Conservation (phyloP, 2,888 invertebrate species). For the Tortrix viridana region DNA sequence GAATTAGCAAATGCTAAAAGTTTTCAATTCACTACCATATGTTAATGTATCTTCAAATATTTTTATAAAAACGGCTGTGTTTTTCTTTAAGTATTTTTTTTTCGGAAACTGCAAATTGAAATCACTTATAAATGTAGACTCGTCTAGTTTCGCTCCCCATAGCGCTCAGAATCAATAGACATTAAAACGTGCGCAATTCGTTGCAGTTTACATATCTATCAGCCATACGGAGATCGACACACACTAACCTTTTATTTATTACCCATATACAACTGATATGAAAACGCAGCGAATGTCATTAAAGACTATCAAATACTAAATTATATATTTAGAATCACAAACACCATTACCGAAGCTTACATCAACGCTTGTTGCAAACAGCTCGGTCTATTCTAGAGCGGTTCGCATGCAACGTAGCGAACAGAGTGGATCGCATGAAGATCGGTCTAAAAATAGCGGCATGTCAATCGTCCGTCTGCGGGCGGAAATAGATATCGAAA, state of each 20-base stretch:
- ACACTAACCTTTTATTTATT: too few species aligned
- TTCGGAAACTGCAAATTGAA: too few species aligned
- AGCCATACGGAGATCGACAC: too few species aligned
- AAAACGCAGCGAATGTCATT: conserved; percentile 3
- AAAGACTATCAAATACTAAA: conserved; percentile 8
- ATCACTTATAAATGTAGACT: too few species aligned
- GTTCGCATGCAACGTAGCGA: conserved; percentile 15
- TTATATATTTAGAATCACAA: conserved; percentile 11
- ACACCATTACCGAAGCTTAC: conserved; percentile 17
- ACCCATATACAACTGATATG: not conserved
- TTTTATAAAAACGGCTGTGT: too few species aligned
- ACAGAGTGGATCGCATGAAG: conserved; percentile 30
- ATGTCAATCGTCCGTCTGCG: conserved; percentile 66
- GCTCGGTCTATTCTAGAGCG: conserved; percentile 11
- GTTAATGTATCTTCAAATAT: conserved; percentile 2
- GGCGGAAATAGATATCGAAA: conserved; percentile 62
- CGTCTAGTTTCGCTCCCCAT: too few species aligned
- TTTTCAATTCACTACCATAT: conserved; percentile 4
- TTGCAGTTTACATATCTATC: too few species aligned
- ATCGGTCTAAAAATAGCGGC: conserved; percentile 57
- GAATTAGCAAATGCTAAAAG: conserved; percentile 27
- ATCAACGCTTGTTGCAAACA: conserved; percentile 14
- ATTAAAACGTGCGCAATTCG: too few species aligned
- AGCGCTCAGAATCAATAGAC: too few species aligned
- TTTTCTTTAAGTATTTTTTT: too few species aligned